phyloP scores from a whole-genome alignment of 2,113 vertebrate species.

The Podilymbus podiceps region DNA sequence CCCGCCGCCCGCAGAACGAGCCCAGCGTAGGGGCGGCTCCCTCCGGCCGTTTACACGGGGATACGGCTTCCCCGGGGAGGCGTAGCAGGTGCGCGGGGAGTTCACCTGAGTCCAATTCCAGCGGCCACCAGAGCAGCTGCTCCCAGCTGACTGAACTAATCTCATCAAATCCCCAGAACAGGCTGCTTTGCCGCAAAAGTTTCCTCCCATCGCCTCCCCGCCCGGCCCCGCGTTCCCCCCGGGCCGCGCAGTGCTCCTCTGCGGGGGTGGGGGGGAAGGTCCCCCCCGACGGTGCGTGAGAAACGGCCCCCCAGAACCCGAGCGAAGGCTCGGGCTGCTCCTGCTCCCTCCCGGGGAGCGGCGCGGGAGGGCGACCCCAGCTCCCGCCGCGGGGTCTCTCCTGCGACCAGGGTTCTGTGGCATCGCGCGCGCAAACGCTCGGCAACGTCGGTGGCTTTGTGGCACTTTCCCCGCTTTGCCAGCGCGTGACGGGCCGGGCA shows the following conservation, averaged over 20 bases:
- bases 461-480: not conserved
- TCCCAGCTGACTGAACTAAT: not conserved
- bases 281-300: fast-evolving
- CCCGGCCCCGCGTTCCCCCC: not conserved
- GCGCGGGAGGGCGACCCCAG: fast-evolving
- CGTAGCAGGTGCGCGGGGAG: not conserved
- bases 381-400: no score
- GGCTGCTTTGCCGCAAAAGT: no score
- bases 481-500: not conserved
- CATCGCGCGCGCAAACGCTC: fast-evolving
- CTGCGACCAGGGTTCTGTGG: fast-evolving
- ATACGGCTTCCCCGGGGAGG: not conserved
- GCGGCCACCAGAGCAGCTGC: not conserved
- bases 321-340: not conserved
- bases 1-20: fast-evolving
- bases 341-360: not conserved
- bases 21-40: no score
- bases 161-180: not conserved
- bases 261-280: fast-evolving
- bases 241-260: fast-evolving
- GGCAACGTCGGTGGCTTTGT: not conserved
- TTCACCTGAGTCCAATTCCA: not conserved
- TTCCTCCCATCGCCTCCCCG: not conserved
- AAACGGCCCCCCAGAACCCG: not conserved
- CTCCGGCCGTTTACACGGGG: no score